Evolutionary conservation across 2,888 invertebrate genomes (phyloP).

Genomic region (Troides helena): DNA sequence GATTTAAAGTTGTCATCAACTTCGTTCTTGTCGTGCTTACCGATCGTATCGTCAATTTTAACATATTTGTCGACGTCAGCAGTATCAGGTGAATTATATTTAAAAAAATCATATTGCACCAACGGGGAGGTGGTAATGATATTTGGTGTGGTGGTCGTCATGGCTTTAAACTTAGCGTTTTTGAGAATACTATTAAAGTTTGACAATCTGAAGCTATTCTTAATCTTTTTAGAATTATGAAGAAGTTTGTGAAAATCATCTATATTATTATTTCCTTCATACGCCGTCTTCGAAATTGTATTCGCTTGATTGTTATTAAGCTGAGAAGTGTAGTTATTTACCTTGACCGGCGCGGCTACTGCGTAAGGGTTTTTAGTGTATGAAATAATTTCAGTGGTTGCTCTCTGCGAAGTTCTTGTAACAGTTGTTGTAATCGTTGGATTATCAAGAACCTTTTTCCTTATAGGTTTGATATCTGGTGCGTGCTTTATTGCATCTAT

Average conservation of each 20-base stretch:
- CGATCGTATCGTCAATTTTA: neutral
- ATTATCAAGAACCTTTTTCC: conserved; percentile 44
- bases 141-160: conserved; percentile 1
- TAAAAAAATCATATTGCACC: conserved; percentile 21
- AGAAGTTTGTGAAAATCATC: conserved; percentile 32
- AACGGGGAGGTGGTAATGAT: conserved; percentile 19
- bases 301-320: conserved; percentile 24
- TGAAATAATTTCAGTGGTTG: conserved; percentile 16
- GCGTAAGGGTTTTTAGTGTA: conserved; percentile 31
- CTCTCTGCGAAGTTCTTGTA: conserved; percentile 16
- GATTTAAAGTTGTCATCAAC: conserved; percentile 2
- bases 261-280: conserved; percentile 34
- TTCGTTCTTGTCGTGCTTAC: conserved; percentile 5
- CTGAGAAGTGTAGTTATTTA: conserved; percentile 29
- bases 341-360: conserved; percentile 29
- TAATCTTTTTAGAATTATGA: conserved; percentile 16
- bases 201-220: conserved; percentile 9
- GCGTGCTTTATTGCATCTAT: conserved; percentile 66
- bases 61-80: neutral
- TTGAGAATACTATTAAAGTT: conserved; percentile 16
- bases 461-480: conserved; percentile 57
- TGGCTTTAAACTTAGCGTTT: conserved; percentile 6
- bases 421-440: conserved; percentile 4
- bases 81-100: conserved; percentile 7
- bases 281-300: conserved; percentile 21